These are phyloP conservation scores for Oppia nitens DNA, from an alignment of 1,140 invertebrate species.

Conservation along the genomic window DNA sequence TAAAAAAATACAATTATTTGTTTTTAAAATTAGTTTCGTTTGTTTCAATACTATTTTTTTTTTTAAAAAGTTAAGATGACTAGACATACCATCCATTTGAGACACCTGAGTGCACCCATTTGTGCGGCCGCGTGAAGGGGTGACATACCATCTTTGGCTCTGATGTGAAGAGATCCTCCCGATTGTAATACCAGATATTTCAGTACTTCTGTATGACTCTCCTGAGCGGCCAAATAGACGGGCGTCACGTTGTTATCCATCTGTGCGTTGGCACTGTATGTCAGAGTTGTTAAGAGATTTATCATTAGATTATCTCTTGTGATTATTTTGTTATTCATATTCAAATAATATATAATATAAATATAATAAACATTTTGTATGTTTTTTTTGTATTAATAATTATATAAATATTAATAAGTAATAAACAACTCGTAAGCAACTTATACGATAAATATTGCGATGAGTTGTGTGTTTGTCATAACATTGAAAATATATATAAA, in stretches of 20 bases:
- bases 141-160: constrained; percentile 73
- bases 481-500: too few species aligned
- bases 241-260: constrained; percentile 77
- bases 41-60: too few species aligned
- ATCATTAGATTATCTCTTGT: too few species aligned
- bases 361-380: too few species aligned
- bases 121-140: constrained; percentile 70
- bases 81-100: constrained; percentile 65
- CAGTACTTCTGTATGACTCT: constrained; percentile 63
- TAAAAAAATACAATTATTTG: constrained; percentile 23
- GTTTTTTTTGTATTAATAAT: too few species aligned
- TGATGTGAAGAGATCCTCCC: constrained; percentile 50
- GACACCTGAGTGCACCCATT: constrained; percentile 63
- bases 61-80: neutral
- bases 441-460: too few species aligned
- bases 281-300: constrained; percentile 1
- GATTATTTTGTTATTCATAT: too few species aligned
- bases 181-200: constrained; percentile 61
- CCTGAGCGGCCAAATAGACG: constrained; percentile 71
- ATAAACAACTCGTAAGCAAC: too few species aligned
- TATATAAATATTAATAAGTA: too few species aligned
- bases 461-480: too few species aligned
- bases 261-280: constrained; percentile 55
- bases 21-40: neutral
- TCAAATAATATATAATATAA: too few species aligned